Evolutionary conservation across 2,888 invertebrate species (phyloP).

Genomic region (Agriopis leucophaearia): DNA sequence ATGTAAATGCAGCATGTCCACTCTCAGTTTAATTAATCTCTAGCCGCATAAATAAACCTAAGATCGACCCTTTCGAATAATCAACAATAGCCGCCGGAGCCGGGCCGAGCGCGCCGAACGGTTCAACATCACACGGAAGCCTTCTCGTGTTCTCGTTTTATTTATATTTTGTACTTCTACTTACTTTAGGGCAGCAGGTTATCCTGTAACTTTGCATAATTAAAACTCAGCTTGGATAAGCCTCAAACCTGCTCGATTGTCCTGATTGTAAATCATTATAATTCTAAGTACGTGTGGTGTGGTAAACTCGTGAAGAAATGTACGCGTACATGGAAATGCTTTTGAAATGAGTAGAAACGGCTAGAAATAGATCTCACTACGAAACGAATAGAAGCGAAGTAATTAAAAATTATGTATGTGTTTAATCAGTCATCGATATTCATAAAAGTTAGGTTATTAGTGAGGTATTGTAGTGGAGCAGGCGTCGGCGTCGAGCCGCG

Average conservation of each 20-base stretch:
- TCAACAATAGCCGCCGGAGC: conserved; percentile 39
- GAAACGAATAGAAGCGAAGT: conserved; percentile 12
- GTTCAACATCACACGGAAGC: too few relatives aligned
- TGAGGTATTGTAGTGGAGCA: conserved; percentile 46
- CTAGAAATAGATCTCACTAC: conserved; percentile 10
- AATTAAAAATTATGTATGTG: conserved; percentile 58
- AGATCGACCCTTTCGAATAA: conserved; percentile 71
- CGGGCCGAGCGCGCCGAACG: background rate
- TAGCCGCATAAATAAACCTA: conserved; percentile 81
- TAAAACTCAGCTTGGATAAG: too few relatives aligned
- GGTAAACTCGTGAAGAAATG: too few relatives aligned
- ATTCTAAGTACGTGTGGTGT: too few relatives aligned
- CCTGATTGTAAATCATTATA: too few relatives aligned
- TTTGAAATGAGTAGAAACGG: background rate
- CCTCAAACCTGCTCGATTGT: too few relatives aligned
- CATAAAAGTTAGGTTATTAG: conserved; percentile 57
- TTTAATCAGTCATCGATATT: conserved; percentile 58
- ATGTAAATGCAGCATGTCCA: conserved; percentile 84
- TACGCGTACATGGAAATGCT: too few relatives aligned
- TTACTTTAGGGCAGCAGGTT: background rate
- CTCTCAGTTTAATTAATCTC: conserved; percentile 82
- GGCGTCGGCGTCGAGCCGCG: conserved; percentile 42
- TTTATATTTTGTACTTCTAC: background rate
- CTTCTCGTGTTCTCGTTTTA: too few relatives aligned
- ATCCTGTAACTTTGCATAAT: background rate